Conservation (phyloP, 2,113 vertebrate species). For the Brachirus orientalis region DNA sequence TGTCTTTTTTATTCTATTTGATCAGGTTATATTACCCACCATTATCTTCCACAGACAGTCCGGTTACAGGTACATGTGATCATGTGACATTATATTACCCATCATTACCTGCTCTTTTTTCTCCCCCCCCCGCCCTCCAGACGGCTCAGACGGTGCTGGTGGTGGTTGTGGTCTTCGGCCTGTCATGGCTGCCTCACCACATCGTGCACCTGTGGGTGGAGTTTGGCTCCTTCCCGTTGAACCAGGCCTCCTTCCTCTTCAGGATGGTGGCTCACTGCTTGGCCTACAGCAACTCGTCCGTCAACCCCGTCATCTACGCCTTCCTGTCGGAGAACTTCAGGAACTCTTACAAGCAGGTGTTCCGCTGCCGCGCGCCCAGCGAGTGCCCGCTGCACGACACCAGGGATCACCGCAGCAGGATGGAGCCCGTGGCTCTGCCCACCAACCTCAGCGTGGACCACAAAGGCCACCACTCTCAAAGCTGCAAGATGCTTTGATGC, state of each 20-base stretch:
- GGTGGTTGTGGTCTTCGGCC: conserved; percentile 94
- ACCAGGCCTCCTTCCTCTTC: conserved; percentile 92
- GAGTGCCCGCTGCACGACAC: conserved; percentile 76
- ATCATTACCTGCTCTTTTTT: background rate
- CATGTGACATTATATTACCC: conserved; percentile 4
- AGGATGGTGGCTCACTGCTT: conserved; percentile 91
- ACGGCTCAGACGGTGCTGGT: conserved; percentile 94
- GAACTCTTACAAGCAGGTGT: conserved; percentile 93
- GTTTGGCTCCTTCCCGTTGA: conserved; percentile 93
- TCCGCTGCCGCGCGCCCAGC: conserved; percentile 81
- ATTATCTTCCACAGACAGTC: background rate
- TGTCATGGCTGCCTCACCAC: conserved; percentile 96
- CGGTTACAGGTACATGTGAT: background rate
- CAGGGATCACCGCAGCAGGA: conserved; percentile 83
- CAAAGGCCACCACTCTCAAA: conserved; percentile 51
- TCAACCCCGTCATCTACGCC: conserved; percentile 95
- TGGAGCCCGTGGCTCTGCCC: conserved; percentile 82
- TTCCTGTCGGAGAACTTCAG: conserved; percentile 98
- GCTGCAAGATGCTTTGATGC: conserved; percentile 50
- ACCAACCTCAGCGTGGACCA: conserved; percentile 84
- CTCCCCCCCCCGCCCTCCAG: too few relatives aligned
- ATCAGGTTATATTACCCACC: conserved; percentile 14
- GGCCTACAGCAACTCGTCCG: conserved; percentile 97
- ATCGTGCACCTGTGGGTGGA: conserved; percentile 93
- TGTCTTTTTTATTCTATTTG: conserved; percentile 11